phyloP scores from a whole-genome alignment of 2,113 vertebrate genomes.

The Brachypodius melanocephalos region DNA sequence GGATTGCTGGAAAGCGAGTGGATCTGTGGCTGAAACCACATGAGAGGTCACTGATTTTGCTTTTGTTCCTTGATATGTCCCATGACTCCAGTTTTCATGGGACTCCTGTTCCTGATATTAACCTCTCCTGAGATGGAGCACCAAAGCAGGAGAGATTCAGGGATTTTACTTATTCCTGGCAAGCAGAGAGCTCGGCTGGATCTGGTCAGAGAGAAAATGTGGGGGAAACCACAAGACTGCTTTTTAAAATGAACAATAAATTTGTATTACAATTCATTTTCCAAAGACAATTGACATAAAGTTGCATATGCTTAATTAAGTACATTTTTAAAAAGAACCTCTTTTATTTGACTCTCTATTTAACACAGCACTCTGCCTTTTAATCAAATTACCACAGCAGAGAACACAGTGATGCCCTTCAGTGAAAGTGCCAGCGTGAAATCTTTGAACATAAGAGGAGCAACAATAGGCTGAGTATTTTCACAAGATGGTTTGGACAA shows the following conservation, averaged over 20 bases:
- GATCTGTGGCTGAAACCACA: not conserved
- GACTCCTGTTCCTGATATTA: not conserved
- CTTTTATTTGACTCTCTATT: not conserved
- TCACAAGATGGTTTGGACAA: not conserved
- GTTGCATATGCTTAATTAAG: not conserved
- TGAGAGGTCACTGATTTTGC: not conserved
- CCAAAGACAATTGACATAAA: not conserved
- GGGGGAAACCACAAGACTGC: not conserved
- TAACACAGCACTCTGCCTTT: not conserved
- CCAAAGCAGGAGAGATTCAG: not conserved
- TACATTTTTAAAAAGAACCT: not conserved
- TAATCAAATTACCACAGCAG: not conserved
- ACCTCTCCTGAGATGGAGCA: not conserved
- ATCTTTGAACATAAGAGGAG: not conserved
- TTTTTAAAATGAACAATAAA: not conserved
- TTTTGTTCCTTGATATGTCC: not conserved
- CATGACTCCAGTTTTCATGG: not conserved
- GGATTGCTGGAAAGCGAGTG: not conserved
- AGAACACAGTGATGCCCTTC: not conserved
- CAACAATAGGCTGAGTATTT: not conserved
- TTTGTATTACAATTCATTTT: not conserved
- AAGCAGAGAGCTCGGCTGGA: not conserved
- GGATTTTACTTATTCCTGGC: not conserved
- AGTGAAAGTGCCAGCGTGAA: not conserved
- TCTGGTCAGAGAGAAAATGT: fast-evolving